Conservation (phyloP, 2,888 invertebrate genomes). For the Tiphia femorata region DNA sequence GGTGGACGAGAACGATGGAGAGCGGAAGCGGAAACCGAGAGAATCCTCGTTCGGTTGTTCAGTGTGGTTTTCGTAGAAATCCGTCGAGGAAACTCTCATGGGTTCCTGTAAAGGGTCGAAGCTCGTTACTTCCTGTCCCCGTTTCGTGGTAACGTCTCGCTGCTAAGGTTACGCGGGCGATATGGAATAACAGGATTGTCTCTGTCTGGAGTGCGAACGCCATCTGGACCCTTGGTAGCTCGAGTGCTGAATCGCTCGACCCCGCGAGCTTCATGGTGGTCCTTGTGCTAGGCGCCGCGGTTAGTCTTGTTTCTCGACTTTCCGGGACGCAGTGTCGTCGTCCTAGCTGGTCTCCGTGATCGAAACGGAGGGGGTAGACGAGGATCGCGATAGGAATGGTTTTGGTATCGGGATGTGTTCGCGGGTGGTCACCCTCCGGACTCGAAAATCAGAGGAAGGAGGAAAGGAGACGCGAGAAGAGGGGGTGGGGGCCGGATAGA, state of each 20-base stretch:
- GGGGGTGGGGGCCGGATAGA: constrained; percentile 7
- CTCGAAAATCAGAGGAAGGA: constrained; percentile 43
- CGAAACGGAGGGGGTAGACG: constrained; percentile 45
- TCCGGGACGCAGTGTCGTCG: neutral
- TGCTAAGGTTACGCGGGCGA: too few relatives aligned
- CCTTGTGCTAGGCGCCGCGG: constrained; percentile 4
- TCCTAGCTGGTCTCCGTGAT: constrained; percentile 7
- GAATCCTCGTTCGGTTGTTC: constrained; percentile 18
- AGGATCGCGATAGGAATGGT: constrained; percentile 42
- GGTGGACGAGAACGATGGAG: constrained; percentile 4
- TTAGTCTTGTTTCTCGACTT: constrained; percentile 24
- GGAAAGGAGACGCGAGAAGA: constrained; percentile 13
- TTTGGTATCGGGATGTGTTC: constrained; percentile 55
- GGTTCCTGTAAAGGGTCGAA: too few relatives aligned
- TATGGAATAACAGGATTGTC: too few relatives aligned
- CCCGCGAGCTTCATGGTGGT: constrained; percentile 4
- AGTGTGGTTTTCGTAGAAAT: constrained; percentile 11
- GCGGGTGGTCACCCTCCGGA: constrained; percentile 58
- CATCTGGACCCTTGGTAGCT: too few relatives aligned
- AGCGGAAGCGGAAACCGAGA: constrained; percentile 16
- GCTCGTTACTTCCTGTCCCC: too few relatives aligned
- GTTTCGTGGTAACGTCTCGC: too few relatives aligned
- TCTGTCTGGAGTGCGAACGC: too few relatives aligned
- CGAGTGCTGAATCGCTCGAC: too few relatives aligned
- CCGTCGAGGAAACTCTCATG: too few relatives aligned